These are phyloP conservation scores for Cydia strobilella DNA, from an alignment of 1,140 invertebrate species.

Conservation along the genomic window DNA sequence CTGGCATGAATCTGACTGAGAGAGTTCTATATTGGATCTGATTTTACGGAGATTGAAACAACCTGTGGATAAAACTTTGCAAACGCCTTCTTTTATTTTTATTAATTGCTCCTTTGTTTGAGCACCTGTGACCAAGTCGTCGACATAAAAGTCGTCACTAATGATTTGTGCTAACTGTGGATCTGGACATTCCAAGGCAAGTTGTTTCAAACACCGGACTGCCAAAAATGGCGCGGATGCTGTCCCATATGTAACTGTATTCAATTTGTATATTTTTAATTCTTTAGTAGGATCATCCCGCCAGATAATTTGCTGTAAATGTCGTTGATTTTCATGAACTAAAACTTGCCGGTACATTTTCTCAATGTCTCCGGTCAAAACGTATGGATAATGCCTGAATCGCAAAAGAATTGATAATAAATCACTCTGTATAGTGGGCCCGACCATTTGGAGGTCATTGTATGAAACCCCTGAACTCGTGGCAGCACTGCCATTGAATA, in stretches of 20 bases:
- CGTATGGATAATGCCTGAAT: constrained; percentile 13
- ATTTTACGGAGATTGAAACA: constrained; percentile 29
- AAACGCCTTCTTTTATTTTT: constrained; percentile 8
- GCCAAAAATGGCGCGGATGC: constrained; percentile 34
- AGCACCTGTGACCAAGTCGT: constrained; percentile 55
- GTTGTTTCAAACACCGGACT: constrained; percentile 1
- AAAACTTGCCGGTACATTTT: constrained; percentile 67
- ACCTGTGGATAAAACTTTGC: constrained; percentile 4
- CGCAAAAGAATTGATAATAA: constrained; percentile 49
- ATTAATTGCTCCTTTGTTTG: constrained; percentile 18
- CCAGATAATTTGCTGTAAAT: constrained; percentile 61
- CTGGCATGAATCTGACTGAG: constrained; percentile 14
- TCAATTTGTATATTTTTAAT: constrained; percentile 35
- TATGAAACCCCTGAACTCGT: constrained; percentile 48
- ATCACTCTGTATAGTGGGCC: constrained; percentile 59
- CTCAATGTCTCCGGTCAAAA: constrained; percentile 49
- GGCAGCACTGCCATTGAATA: constrained; percentile 15
- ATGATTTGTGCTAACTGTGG: constrained; percentile 40
- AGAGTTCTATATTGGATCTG: constrained; percentile 13
- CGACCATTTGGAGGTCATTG: constrained; percentile 51
- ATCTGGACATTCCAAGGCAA: constrained; percentile 26
- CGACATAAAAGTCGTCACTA: constrained; percentile 67
- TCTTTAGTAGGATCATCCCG: constrained; percentile 36
- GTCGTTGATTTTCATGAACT: constrained; percentile 43
- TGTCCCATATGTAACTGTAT: constrained; percentile 33